Evolutionary conservation across 2,888 invertebrate genomes (phyloP).

Genomic region (Apamea crenata): DNA sequence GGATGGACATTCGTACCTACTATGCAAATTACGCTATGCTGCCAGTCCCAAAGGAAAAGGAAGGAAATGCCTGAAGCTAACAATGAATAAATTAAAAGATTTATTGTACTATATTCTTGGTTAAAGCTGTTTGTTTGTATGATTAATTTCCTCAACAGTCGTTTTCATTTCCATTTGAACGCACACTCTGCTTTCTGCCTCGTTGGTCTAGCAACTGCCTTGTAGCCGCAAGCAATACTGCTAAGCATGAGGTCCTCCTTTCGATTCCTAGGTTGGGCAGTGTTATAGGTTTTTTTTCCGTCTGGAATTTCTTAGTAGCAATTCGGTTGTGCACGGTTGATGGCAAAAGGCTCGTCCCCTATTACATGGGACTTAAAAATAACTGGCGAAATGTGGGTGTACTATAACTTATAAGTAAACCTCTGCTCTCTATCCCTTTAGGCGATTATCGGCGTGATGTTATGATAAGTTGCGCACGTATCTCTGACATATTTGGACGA

Average conservation of each 20-base stretch:
- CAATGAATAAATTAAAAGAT: slow-evolving; percentile 2
- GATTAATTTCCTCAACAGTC: not conserved
- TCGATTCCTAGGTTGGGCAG: not conserved
- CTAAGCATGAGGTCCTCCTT: not conserved
- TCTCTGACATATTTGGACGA: not conserved
- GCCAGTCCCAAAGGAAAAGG: slow-evolving; percentile 20
- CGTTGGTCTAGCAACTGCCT: too few relatives aligned
- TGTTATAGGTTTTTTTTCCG: not conserved
- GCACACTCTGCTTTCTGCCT: too few relatives aligned
- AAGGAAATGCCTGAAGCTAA: not conserved
- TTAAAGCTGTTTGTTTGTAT: not conserved
- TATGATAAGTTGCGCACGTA: not conserved
- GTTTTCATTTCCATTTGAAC: not conserved
- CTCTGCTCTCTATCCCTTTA: not conserved
- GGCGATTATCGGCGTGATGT: not conserved
- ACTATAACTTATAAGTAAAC: not conserved
- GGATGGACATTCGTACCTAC: slow-evolving; percentile 6
- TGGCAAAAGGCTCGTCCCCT: not conserved
- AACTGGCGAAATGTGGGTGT: not conserved
- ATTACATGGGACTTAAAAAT: not conserved
- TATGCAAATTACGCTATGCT: slow-evolving; percentile 42
- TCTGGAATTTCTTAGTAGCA: not conserved
- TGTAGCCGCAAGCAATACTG: too few relatives aligned
- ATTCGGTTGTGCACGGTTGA: not conserved
- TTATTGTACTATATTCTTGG: not conserved